Conservation (phyloP, 2,113 vertebrate genomes). For the Datnioides undecimradiatus region DNA sequence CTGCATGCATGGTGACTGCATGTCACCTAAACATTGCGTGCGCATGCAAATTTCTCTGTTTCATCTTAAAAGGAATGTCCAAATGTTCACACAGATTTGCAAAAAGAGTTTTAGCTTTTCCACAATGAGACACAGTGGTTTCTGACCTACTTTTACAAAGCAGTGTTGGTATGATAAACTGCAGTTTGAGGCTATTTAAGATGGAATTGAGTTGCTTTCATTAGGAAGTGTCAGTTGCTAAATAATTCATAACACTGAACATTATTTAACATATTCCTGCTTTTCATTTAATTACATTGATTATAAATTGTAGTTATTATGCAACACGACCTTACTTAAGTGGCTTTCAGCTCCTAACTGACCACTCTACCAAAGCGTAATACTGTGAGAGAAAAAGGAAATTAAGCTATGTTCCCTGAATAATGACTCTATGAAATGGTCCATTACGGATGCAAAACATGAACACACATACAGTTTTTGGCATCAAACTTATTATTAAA, state of each 20-base stretch:
- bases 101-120: conserved; percentile 28
- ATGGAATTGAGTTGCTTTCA: conserved; percentile 46
- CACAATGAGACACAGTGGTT: conserved; percentile 28
- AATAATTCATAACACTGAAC: conserved; percentile 41
- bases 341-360: conserved; percentile 5
- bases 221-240: conserved; percentile 29
- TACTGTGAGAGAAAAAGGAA: neutral
- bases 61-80: conserved; percentile 6
- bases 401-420: neutral
- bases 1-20: too few species aligned
- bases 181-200: conserved; percentile 56
- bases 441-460: conserved; percentile 6
- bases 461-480: neutral
- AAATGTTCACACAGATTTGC: conserved; percentile 3
- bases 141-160: conserved; percentile 59
- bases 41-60: neutral
- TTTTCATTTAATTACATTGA: conserved; percentile 14
- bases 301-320: conserved; percentile 6
- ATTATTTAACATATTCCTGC: conserved; percentile 18
- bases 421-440: conserved; percentile 10
- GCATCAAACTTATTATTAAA: conserved; percentile 9
- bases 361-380: neutral
- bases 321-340: neutral
- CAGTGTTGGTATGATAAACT: conserved; percentile 37
- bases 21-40: neutral